These are phyloP conservation scores for Ellobius talpinus DNA, from an alignment of 2,113 vertebrate species.

Conservation along the genomic window DNA sequence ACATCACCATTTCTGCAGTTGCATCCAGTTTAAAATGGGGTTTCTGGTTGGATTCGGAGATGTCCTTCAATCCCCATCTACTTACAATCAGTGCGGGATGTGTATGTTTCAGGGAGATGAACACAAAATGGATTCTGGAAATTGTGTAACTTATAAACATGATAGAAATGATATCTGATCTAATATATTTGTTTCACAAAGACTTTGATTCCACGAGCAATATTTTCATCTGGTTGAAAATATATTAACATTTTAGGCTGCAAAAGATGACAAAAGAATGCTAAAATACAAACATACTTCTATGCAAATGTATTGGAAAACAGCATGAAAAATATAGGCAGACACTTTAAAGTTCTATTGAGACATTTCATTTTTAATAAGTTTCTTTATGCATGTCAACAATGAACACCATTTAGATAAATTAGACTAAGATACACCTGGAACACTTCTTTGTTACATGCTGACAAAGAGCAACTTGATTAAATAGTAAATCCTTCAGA, in stretches of 20 bases:
- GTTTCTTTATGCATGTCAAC: slow-evolving; percentile 74
- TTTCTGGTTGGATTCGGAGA: slow-evolving; percentile 76
- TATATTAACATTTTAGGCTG: slow-evolving; percentile 73
- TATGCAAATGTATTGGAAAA: slow-evolving; percentile 69
- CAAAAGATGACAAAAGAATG: slow-evolving; percentile 76
- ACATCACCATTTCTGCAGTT: slow-evolving; percentile 75
- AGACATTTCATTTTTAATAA: slow-evolving; percentile 81
- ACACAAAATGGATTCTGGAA: slow-evolving; percentile 43
- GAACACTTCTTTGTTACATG: slow-evolving; percentile 62
- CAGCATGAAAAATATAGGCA: slow-evolving; percentile 76
- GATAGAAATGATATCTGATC: slow-evolving; percentile 73
- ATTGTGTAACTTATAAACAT: slow-evolving; percentile 80
- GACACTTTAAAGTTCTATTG: slow-evolving; percentile 77
- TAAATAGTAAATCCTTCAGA: slow-evolving; percentile 79
- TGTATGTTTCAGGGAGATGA: background rate
- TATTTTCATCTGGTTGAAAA: slow-evolving; percentile 77
- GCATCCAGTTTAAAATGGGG: slow-evolving; percentile 79
- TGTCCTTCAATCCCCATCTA: slow-evolving; percentile 71
- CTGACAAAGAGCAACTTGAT: slow-evolving; percentile 78
- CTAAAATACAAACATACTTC: slow-evolving; percentile 73
- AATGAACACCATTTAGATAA: slow-evolving; percentile 69
- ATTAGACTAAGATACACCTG: slow-evolving; percentile 65
- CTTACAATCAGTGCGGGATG: slow-evolving; percentile 24
- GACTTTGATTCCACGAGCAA: slow-evolving; percentile 68
- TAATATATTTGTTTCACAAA: slow-evolving; percentile 75